These are phyloP conservation scores for Heliconius eleuchia DNA, from an alignment of 1,140 invertebrate genomes.

Conservation along the genomic window DNA sequence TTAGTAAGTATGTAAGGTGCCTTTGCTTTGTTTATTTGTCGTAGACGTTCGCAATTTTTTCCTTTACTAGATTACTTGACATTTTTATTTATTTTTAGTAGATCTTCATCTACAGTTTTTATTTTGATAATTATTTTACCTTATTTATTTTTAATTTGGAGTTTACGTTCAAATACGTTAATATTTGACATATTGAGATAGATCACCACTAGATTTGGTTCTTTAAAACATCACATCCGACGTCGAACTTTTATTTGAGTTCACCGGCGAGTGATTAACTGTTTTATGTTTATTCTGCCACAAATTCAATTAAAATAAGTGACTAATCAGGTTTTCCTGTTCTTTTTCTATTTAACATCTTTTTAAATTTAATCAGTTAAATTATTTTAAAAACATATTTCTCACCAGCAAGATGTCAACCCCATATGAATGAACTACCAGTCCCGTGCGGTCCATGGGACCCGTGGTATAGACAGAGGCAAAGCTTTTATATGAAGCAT, in stretches of 20 bases:
- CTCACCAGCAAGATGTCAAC: slow-evolving; percentile 51
- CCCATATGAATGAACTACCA: slow-evolving; percentile 74
- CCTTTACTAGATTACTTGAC: background rate
- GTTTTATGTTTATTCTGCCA: no score
- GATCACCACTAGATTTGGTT: background rate
- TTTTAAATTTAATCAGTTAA: background rate
- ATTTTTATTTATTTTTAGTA: background rate
- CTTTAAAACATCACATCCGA: background rate
- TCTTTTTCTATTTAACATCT: no score
- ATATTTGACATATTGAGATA: background rate
- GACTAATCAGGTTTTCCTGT: background rate
- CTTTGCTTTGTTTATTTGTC: background rate
- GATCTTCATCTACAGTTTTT: background rate
- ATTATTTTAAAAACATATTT: background rate
- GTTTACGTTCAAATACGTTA: background rate
- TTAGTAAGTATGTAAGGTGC: background rate
- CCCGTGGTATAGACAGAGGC: slow-evolving; percentile 62
- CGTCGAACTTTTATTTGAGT: background rate
- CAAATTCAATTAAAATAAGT: background rate
- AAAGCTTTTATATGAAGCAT: slow-evolving; percentile 58
- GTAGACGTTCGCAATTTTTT: background rate
- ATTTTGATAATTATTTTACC: background rate
- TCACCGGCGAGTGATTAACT: background rate
- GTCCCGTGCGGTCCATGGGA: slow-evolving; percentile 69
- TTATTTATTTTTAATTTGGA: background rate